Percentiles rank a stretch among this genome's conserved stretches.
phyloP scores from a whole-genome alignment of 2,113 vertebrate genomes.

The Grammomys dolichurus region DNA sequence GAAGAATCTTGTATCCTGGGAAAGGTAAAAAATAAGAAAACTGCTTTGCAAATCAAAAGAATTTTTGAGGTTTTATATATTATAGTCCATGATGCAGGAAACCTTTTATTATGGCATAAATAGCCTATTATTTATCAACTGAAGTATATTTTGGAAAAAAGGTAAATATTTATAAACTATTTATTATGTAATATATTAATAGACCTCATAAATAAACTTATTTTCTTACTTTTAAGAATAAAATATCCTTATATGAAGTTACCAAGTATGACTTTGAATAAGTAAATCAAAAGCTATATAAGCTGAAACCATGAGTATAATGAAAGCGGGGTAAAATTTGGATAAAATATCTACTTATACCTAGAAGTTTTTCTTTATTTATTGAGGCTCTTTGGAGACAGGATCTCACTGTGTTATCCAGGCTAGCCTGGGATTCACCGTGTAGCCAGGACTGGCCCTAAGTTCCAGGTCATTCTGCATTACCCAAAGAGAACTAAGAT shows the following conservation, averaged over 20 bases:
- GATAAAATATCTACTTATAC: background rate
- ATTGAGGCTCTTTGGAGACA: background rate
- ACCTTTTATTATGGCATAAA: conserved; percentile 8
- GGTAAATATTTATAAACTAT: background rate
- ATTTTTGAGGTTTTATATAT: background rate
- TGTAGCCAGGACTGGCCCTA: background rate
- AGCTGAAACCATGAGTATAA: conserved; percentile 36
- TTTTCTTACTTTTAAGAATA: conserved; percentile 25
- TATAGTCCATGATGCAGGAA: conserved; percentile 7
- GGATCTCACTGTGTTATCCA: background rate
- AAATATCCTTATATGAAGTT: background rate
- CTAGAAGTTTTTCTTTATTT: background rate
- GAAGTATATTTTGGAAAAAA: conserved; percentile 18
- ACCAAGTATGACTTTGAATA: conserved; percentile 2
- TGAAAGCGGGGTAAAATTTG: background rate
- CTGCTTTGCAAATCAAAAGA: conserved; percentile 11
- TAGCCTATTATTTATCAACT: conserved; percentile 52
- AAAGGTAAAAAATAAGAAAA: conserved; percentile 87
- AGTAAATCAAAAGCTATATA: background rate
- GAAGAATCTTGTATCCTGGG: conserved; percentile 88
- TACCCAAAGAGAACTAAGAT: background rate
- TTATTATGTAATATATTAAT: conserved; percentile 24
- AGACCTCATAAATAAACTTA: conserved; percentile 56
- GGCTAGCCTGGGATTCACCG: background rate
- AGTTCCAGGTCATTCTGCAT: background rate